Base-by-base conservation (phyloP, 2,888 invertebrate genomes). In the Aspidiotus rigidus region DNA sequence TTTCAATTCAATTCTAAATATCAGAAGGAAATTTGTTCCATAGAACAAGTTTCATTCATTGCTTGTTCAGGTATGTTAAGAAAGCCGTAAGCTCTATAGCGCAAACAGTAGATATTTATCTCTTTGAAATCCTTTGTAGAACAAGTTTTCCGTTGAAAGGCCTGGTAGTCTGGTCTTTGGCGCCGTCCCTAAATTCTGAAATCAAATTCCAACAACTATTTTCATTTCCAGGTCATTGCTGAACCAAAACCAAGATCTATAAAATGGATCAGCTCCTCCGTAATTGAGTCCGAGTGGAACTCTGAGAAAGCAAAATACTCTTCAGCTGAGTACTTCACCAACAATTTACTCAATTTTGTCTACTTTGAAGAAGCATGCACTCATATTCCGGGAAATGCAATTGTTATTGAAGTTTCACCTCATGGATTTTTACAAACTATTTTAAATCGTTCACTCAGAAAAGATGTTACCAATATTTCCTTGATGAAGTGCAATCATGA, bases 341-440 rank as follows among this genome's bases (percentile, higher is more conserved):
- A 92, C 76, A 94, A 93, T 77, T 80, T 92, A 39, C 78, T 90
- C 76, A 89, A 82, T 81, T 76, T 79, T 72, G 78, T 81, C 67
- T 74, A 85, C 77, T 74, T 85, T 80, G 84, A 86, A 74, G 87
- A 87, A 76, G 84, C 83, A 0, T 79, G 85, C 64, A 77, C 79
- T 61, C 79, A 83, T 73, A 78, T 88, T 16, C 87, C 87, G 0
- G 77, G 80, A 28, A 83, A 85, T 76, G 84, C 86, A 0, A 76
- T 87, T 70, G 81, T 83, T 13, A 81, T 89, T 73, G 88, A 88
- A 77, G 80, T 88, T 75, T 96, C 97, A 11, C 97, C 98, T 15
- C 96, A 96, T 78, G 89, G 91, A 75, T 83, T 98, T 73, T 83
- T 99, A 73, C 95, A 96, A 80, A 91, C 96, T 40, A 89, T 98